Conservation (phyloP, 2,888 invertebrate genomes). For the Nasonovia ribisnigri region DNA sequence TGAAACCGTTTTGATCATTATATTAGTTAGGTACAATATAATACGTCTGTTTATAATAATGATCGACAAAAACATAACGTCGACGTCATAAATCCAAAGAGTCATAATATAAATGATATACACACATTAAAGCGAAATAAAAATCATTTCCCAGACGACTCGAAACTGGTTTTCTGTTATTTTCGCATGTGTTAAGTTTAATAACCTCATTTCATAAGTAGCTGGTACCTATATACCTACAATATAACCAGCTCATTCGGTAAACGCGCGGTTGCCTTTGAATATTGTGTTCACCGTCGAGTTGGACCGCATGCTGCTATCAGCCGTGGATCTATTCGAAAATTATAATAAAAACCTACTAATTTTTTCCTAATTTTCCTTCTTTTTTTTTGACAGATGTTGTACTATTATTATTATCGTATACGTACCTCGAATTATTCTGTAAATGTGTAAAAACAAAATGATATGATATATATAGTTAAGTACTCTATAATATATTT, state of each 20-base stretch:
- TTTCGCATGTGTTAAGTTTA: slow-evolving; percentile 57
- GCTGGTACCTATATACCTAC: neutral
- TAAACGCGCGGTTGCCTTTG: slow-evolving; percentile 53
- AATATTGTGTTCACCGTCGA: slow-evolving; percentile 11
- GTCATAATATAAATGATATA: slow-evolving; percentile 16
- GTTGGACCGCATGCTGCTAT: slow-evolving; percentile 53
- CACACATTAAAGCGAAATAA: slow-evolving; percentile 6
- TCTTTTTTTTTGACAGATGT: neutral
- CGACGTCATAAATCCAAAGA: slow-evolving; percentile 34
- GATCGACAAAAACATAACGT: neutral
- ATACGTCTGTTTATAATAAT: neutral
- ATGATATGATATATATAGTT: neutral
- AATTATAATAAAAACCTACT: slow-evolving; percentile 42
- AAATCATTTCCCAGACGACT: slow-evolving; percentile 23
- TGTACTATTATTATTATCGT: slow-evolving; percentile 4
- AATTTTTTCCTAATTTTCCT: slow-evolving; percentile 3
- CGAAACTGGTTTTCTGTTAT: slow-evolving; percentile 56
- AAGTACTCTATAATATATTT: neutral
- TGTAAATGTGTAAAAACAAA: neutral
- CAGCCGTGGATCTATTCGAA: slow-evolving; percentile 29
- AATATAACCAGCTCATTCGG: slow-evolving; percentile 25
- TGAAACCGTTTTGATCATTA: neutral
- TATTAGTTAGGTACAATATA: neutral
- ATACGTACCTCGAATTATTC: slow-evolving; percentile 37
- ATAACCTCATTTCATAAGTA: slow-evolving; percentile 54